phyloP scores from a whole-genome alignment of 2,888 invertebrate genomes.

The Chymomyza procnemis region DNA sequence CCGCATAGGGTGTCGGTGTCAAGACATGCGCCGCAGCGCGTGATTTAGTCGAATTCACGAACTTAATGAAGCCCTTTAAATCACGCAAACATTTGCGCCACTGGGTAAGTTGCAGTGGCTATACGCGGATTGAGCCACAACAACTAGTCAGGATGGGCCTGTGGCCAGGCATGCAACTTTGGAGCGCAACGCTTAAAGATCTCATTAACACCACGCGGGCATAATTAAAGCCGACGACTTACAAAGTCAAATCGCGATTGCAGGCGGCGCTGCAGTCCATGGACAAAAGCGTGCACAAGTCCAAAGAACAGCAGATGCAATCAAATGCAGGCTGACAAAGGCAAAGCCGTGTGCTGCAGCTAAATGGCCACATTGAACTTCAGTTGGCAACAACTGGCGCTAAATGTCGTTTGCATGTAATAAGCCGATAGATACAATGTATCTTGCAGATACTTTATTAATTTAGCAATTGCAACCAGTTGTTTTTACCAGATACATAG shows the following conservation, averaged over 20 bases:
- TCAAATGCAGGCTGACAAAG: constrained; percentile 8
- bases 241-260: constrained; percentile 74
- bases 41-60: constrained; percentile 79
- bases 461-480: background rate
- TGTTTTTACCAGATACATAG: background rate
- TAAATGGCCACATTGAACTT: constrained; percentile 5
- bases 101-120: constrained; percentile 44
- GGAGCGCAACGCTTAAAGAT: constrained; percentile 56
- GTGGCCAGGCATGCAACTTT: constrained; percentile 44
- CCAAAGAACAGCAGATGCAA: constrained; percentile 9
- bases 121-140: constrained; percentile 60
- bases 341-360: constrained; percentile 11
- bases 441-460: background rate
- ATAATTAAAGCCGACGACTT: constrained; percentile 76
- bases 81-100: constrained; percentile 78
- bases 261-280: constrained; percentile 15
- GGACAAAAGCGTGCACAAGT: constrained; percentile 45
- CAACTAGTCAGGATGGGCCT: constrained; percentile 57
- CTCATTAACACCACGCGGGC: constrained; percentile 77
- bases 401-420: background rate
- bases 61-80: constrained; percentile 80
- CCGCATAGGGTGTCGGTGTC: constrained; percentile 48
- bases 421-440: background rate
- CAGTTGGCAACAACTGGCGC: constrained; percentile 3
- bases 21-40: constrained; percentile 76